Conservation (phyloP, 2,797 vertebrate genomes). For the Enteromius radiatus region DNA sequence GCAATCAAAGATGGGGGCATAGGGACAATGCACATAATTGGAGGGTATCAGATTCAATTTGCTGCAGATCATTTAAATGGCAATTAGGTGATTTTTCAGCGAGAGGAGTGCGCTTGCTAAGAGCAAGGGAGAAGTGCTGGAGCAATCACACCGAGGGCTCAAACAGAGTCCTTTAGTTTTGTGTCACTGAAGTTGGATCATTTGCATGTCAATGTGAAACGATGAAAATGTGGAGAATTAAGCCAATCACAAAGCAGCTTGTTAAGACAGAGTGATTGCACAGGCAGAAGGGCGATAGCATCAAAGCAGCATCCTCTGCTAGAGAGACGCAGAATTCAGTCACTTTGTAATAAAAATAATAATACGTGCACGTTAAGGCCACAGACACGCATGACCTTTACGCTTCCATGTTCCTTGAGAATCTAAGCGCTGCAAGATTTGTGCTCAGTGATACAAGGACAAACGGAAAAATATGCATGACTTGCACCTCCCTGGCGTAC, state of each 20-base stretch:
- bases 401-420: slow-evolving; percentile 1
- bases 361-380: slow-evolving; percentile 16
- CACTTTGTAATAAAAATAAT: not conserved
- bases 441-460: slow-evolving; percentile 45
- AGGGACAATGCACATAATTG: slow-evolving; percentile 27
- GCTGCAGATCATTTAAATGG: slow-evolving; percentile 39
- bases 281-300: not conserved
- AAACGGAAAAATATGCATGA: slow-evolving; percentile 52
- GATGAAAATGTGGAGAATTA: slow-evolving; percentile 37
- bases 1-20: slow-evolving; percentile 40
- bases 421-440: slow-evolving; percentile 47
- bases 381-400: slow-evolving; percentile 38
- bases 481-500: slow-evolving; percentile 39
- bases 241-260: slow-evolving; percentile 37
- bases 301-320: not conserved
- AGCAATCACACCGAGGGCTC: slow-evolving; percentile 33
- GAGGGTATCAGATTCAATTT: slow-evolving; percentile 46
- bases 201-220: slow-evolving; percentile 44
- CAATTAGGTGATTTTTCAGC: slow-evolving; percentile 41
- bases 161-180: slow-evolving; percentile 37
- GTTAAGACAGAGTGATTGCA: slow-evolving; percentile 29
- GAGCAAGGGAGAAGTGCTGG: slow-evolving; percentile 32
- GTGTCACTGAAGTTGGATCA: slow-evolving; percentile 21
- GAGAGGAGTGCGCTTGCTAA: slow-evolving; percentile 15
- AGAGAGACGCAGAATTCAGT: not conserved